phyloP scores from a whole-genome alignment of 1,140 invertebrate genomes.

The Asbolus verrucosus region DNA sequence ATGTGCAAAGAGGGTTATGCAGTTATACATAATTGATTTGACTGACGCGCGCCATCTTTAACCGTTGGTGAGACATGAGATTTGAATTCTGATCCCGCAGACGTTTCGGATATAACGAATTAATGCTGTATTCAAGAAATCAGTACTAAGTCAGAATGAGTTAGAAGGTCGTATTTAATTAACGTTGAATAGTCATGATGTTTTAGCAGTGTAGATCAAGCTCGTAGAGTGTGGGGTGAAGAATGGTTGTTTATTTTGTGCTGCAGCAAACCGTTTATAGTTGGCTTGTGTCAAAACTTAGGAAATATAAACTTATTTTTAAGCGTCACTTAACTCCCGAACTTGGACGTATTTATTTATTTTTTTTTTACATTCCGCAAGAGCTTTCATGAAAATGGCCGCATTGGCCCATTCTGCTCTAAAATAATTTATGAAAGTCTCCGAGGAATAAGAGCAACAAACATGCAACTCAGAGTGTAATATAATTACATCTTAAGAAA shows the following conservation, averaged over 20 bases:
- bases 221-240: too few relatives aligned
- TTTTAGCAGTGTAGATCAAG: too few relatives aligned
- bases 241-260: conserved; percentile 4
- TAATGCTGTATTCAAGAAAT: too few relatives aligned
- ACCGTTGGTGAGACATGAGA: conserved; percentile 5
- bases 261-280: neutral
- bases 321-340: neutral
- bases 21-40: conserved; percentile 17
- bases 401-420: neutral
- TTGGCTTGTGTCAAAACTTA: neutral
- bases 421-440: conserved; percentile 35
- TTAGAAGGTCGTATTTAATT: too few relatives aligned
- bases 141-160: too few relatives aligned
- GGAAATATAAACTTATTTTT: conserved; percentile 12
- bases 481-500: conserved; percentile 16
- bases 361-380: neutral
- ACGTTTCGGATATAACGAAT: too few relatives aligned
- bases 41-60: conserved; percentile 18
- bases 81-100: conserved; percentile 8
- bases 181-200: too few relatives aligned
- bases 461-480: conserved; percentile 4
- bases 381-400: conserved; percentile 8
- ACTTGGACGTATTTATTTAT: conserved; percentile 17
- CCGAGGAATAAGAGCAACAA: neutral
- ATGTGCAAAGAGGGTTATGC: neutral